phyloP scores from a whole-genome alignment of 2,888 invertebrate genomes.

The Trachelus iudaicus region DNA sequence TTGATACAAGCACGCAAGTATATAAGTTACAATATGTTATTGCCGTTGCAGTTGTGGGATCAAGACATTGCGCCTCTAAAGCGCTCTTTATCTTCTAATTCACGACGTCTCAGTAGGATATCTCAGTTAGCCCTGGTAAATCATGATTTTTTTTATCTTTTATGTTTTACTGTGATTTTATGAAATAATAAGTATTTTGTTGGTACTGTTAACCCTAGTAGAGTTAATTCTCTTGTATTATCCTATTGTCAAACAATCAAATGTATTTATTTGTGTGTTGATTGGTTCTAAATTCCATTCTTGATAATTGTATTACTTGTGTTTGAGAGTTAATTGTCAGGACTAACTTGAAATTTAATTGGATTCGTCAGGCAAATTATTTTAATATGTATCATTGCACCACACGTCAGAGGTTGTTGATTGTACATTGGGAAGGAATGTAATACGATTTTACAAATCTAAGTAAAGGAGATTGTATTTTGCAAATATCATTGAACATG shows the following conservation, averaged over 20 bases:
- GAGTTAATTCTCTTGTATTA: too few species aligned
- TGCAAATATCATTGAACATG: neutral
- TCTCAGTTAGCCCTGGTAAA: constrained; percentile 86
- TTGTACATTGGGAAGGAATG: neutral
- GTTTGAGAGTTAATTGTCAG: neutral
- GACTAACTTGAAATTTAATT: neutral
- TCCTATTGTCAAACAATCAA: neutral
- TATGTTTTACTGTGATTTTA: constrained; percentile 19
- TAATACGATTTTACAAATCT: neutral
- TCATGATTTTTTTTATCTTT: constrained; percentile 38
- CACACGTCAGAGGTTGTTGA: neutral
- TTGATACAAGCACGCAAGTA: neutral
- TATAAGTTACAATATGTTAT: constrained; percentile 15
- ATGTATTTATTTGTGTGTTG: neutral
- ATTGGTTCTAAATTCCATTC: neutral
- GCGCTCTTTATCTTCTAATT: constrained; percentile 80
- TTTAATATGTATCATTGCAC: neutral
- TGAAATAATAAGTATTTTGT: neutral
- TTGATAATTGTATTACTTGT: neutral
- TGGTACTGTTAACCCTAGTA: neutral
- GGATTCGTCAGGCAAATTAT: neutral
- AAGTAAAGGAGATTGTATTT: neutral
- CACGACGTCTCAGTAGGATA: constrained; percentile 85
- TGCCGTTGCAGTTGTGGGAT: constrained; percentile 80
- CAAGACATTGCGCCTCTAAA: constrained; percentile 89